Conservation (phyloP, 2,888 invertebrate genomes). For the Nemoura dubitans region DNA sequence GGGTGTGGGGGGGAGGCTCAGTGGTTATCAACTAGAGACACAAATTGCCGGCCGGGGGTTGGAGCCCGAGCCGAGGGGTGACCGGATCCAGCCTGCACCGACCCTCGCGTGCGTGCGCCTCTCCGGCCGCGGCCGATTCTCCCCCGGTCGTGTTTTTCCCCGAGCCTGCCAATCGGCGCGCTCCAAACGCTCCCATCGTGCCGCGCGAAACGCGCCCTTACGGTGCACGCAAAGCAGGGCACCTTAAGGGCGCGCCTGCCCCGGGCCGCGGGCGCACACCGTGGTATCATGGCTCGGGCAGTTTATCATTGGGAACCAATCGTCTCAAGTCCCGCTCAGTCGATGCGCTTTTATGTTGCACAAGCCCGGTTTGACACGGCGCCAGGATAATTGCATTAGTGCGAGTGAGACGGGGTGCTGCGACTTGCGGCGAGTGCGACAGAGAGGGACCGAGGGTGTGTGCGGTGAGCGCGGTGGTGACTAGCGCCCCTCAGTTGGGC, state of each 20-base stretch:
- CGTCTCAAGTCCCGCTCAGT: slow-evolving; percentile 43
- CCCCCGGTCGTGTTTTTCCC: slow-evolving; percentile 12
- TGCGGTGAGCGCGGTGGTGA: neutral
- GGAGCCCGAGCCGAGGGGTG: neutral
- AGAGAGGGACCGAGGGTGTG: slow-evolving; percentile 17
- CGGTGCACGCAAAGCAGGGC: neutral
- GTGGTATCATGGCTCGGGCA: slow-evolving; percentile 32
- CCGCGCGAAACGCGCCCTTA: slow-evolving; percentile 31
- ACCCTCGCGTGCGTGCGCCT: neutral
- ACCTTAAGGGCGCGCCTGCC: slow-evolving; percentile 14
- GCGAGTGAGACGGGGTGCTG: neutral
- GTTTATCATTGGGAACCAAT: slow-evolving; percentile 43
- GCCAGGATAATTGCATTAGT: slow-evolving; percentile 30
- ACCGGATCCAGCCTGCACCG: neutral
- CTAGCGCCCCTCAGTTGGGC: neutral
- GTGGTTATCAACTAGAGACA: neutral
- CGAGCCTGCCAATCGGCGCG: neutral
- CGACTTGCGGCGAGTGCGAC: slow-evolving; percentile 13
- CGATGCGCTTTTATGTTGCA: slow-evolving; percentile 49
- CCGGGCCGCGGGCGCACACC: slow-evolving; percentile 16
- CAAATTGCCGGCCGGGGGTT: neutral
- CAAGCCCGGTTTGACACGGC: slow-evolving; percentile 45
- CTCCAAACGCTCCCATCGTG: neutral
- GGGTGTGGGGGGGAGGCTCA: neutral
- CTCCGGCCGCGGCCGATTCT: neutral